A percentile compares a stretch with the other conserved stretches of the same genome.
phyloP scores from a whole-genome alignment of 2,113 vertebrate species.

The Microcebus tavaratra region DNA sequence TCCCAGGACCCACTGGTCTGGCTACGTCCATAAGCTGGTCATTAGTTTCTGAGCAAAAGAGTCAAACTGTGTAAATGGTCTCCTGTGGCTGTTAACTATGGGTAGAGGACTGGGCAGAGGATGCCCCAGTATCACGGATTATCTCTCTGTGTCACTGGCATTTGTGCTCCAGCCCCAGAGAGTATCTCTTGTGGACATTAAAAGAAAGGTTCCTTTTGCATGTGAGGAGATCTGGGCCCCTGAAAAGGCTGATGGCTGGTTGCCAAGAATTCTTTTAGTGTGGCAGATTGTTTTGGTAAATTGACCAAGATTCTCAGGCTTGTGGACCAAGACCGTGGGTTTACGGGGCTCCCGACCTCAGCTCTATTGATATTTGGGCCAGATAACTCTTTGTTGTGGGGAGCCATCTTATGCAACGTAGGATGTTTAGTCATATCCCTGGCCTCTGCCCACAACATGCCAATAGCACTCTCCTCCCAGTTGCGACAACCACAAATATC shows the following conservation, averaged over 20 bases:
- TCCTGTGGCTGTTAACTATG: not conserved
- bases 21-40: not conserved
- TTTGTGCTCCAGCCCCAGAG: not conserved
- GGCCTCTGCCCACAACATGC: not conserved
- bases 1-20: not conserved
- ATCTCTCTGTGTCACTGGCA: not conserved
- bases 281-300: not conserved
- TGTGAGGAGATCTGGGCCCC: not conserved
- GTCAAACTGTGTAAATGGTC: not conserved
- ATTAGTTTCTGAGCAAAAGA: not conserved
- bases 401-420: no score
- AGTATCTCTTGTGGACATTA: not conserved
- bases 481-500: not conserved
- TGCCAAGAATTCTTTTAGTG: not conserved
- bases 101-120: not conserved
- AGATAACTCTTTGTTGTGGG: not conserved
- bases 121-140: not conserved
- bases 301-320: not conserved
- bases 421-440: not conserved
- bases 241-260: not conserved
- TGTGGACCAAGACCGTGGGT: not conserved
- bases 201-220: not conserved
- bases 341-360: not conserved
- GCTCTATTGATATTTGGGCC: not conserved
- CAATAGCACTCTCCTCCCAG: not conserved